Evolutionary conservation across 2,797 vertebrate genomes (phyloP).

Genomic region (Typhlichthys eigenmanni): DNA sequence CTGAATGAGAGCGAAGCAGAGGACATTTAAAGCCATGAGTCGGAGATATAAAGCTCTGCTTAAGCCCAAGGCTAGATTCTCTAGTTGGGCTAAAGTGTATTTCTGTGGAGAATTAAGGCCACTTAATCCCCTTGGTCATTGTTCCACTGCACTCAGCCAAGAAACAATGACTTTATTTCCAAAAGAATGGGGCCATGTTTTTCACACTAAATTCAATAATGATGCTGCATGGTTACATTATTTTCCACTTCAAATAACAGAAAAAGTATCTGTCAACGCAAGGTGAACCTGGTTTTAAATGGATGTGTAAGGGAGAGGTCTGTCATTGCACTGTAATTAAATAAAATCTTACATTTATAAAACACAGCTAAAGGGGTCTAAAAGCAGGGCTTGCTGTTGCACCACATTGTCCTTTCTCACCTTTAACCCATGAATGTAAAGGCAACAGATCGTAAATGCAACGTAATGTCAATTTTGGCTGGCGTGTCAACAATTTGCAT

Average conservation of each 20-base stretch:
- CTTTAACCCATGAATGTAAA: too few species aligned
- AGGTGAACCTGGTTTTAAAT: too few species aligned
- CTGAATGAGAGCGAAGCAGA: conserved; percentile 18
- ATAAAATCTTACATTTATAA: too few species aligned
- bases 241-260: conserved; percentile 43
- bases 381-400: too few species aligned
- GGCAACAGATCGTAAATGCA: too few species aligned
- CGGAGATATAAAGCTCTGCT: conserved; percentile 58
- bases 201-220: conserved; percentile 61
- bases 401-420: too few species aligned
- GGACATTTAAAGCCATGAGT: conserved; percentile 38
- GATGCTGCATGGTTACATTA: conserved; percentile 45
- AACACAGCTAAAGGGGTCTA: too few species aligned
- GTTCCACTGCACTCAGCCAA: conserved; percentile 50
- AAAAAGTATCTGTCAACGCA: conserved; percentile 11
- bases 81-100: conserved; percentile 68
- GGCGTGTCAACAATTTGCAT: too few species aligned
- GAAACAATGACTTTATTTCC: conserved; percentile 53
- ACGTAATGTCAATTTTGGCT: too few species aligned
- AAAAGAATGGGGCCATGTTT: conserved; percentile 47
- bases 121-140: conserved; percentile 68
- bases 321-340: background rate
- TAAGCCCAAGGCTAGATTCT: conserved; percentile 57
- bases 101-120: conserved; percentile 67
- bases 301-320: background rate